A percentile compares a stretch with the other conserved stretches of the same genome.
phyloP scores from a whole-genome alignment of 2,888 invertebrate genomes.

The Mimumesa dahlbomi region DNA sequence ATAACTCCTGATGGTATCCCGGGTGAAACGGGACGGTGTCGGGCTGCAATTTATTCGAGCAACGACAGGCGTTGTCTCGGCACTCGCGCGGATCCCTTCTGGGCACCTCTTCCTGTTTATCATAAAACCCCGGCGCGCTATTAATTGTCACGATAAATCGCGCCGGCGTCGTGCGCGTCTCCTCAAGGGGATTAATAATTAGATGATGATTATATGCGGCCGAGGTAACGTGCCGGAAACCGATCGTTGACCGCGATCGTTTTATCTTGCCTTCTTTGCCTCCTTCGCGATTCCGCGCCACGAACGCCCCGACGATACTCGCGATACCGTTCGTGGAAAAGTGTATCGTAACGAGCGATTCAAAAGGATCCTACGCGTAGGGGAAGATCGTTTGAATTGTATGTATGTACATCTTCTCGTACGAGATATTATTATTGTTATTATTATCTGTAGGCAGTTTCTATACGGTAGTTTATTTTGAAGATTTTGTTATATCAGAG shows the following conservation, averaged over 20 bases:
- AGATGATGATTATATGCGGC: constrained; percentile 51
- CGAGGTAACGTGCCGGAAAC: constrained; percentile 50
- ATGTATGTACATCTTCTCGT: no score
- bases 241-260: constrained; percentile 48
- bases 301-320: constrained; percentile 21
- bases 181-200: constrained; percentile 61
- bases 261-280: constrained; percentile 28
- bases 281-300: constrained; percentile 21
- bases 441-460: no score
- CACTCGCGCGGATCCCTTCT: constrained; percentile 17
- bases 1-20: not conserved
- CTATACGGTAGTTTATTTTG: no score
- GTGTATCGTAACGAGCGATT: not conserved
- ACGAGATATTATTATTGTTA: no score
- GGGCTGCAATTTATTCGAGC: constrained; percentile 8
- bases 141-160: constrained; percentile 73
- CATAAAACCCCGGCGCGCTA: constrained; percentile 61
- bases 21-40: not conserved
- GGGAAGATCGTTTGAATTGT: no score
- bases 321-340: not conserved
- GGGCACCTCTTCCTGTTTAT: constrained; percentile 65
- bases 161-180: constrained; percentile 39
- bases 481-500: no score
- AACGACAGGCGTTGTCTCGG: constrained; percentile 53
- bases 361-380: no score